Percentiles rank a stretch among this genome's conserved stretches.
Evolutionary conservation across 2,888 invertebrate genomes (phyloP).

Genomic region (Eudasyphora cyanicolor): DNA sequence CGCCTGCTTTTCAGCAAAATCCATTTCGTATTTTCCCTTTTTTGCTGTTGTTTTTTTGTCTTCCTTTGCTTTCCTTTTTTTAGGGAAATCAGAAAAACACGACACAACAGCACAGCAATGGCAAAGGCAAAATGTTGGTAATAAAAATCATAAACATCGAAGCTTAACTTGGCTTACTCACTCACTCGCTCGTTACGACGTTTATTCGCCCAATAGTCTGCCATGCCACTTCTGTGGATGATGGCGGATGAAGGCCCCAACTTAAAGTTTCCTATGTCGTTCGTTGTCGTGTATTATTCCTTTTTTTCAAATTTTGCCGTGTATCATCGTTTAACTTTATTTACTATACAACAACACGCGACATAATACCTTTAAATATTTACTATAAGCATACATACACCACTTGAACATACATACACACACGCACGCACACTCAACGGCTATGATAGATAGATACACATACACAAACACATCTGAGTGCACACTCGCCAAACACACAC

Average conservation of each 20-base stretch:
- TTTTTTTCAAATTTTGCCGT: slow-evolving; percentile 34
- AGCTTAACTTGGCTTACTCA: slow-evolving; percentile 63
- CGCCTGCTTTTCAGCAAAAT: slow-evolving; percentile 50
- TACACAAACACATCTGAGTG: not conserved
- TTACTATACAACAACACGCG: slow-evolving; percentile 63
- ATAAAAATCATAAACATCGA: slow-evolving; percentile 61
- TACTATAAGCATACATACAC: slow-evolving; percentile 47
- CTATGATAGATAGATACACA: too few species aligned
- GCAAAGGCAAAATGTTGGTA: slow-evolving; percentile 26
- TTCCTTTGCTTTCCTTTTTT: not conserved
- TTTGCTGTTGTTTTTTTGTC: slow-evolving; percentile 20
- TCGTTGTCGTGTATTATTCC: slow-evolving; percentile 17
- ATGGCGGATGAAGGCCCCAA: not conserved
- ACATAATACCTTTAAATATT: slow-evolving; percentile 64
- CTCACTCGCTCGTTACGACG: slow-evolving; percentile 16
- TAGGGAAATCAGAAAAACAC: slow-evolving; percentile 19
- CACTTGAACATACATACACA: not conserved
- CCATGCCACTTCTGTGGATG: not conserved
- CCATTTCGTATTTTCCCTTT: not conserved
- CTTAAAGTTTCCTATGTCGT: not conserved
- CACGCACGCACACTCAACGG: too few species aligned
- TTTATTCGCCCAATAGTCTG: not conserved
- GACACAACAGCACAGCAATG: too few species aligned
- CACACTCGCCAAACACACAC: not conserved
- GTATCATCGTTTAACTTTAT: slow-evolving; percentile 58